These are phyloP conservation scores for Tuta absoluta DNA, from an alignment of 2,888 invertebrate genomes.

Conservation along the genomic window DNA sequence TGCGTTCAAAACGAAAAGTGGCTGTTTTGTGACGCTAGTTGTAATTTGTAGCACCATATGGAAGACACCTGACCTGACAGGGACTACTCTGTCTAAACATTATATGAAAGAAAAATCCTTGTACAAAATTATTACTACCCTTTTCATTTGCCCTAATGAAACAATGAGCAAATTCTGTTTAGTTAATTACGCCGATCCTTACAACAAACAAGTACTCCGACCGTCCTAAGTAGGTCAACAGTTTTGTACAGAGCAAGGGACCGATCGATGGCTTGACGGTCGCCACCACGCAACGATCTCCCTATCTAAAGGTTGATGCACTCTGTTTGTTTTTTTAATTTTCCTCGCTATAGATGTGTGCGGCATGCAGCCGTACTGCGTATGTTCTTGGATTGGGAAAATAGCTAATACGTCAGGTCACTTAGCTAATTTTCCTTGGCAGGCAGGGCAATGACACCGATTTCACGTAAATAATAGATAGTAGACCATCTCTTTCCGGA, in stretches of 20 bases:
- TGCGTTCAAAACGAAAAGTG: no score
- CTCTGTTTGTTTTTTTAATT: slow-evolving; percentile 18
- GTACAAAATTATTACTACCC: background rate
- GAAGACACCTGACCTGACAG: no score
- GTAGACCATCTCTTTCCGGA: no score
- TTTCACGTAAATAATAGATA: no score
- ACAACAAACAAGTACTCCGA: background rate
- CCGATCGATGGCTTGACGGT: slow-evolving; percentile 28
- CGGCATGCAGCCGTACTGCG: no score
- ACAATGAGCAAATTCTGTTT: slow-evolving; percentile 6
- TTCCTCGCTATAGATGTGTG: background rate
- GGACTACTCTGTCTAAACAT: no score
- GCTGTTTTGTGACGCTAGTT: no score
- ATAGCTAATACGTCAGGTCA: no score
- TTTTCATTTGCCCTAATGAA: background rate
- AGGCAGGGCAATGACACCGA: no score
- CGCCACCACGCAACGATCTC: slow-evolving; percentile 30
- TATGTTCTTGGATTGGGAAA: background rate
- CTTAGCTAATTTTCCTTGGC: no score
- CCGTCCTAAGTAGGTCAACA: slow-evolving; percentile 31
- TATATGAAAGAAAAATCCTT: no score
- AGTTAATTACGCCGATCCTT: slow-evolving; percentile 10
- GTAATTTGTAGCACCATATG: no score
- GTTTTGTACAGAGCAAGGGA: slow-evolving; percentile 31
- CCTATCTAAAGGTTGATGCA: slow-evolving; percentile 32